phyloP scores from a whole-genome alignment of 1,140 invertebrate species.

The Aphidius gifuensis region DNA sequence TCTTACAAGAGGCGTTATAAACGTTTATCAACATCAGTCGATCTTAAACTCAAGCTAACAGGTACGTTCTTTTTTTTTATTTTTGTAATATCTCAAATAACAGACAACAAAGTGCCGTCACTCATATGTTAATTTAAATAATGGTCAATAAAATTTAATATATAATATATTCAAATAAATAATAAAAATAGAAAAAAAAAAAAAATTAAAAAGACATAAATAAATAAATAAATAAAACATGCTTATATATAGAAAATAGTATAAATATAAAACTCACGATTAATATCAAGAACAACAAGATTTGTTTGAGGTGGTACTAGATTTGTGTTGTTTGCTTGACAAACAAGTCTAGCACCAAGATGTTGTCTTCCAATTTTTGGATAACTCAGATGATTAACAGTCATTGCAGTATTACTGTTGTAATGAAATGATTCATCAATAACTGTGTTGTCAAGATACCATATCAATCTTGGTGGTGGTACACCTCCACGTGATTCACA shows the following conservation, averaged over 20 bases:
- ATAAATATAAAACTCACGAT: conserved; percentile 67
- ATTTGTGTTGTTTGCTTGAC: conserved; percentile 84
- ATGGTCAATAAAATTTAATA: not conserved
- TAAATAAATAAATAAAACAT: not conserved
- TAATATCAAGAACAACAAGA: conserved; percentile 77
- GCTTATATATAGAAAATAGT: not conserved
- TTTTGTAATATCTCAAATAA: too few relatives aligned
- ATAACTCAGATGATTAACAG: conserved; percentile 74
- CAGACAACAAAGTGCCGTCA: too few relatives aligned
- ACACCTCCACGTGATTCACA: conserved; percentile 65
- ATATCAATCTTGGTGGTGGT: conserved; percentile 74
- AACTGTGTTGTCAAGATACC: conserved; percentile 78
- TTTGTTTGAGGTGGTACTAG: conserved; percentile 70
- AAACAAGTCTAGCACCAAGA: conserved; percentile 73
- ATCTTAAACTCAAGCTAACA: conserved; percentile 39
- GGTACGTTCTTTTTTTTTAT: conserved; percentile 9
- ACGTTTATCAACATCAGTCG: conserved; percentile 37
- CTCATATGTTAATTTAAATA: too few relatives aligned
- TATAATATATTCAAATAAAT: not conserved
- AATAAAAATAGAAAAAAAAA: not conserved
- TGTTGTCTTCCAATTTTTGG: conserved; percentile 73
- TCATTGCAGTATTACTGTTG: conserved; percentile 62
- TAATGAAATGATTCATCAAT: conserved; percentile 79
- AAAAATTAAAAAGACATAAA: not conserved
- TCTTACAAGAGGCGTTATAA: conserved; percentile 46